Evolutionary conservation across 2,797 vertebrate species (phyloP), one percentile per base, ranked within the genome.

Genomic region (Muscicapa striata): DNA sequence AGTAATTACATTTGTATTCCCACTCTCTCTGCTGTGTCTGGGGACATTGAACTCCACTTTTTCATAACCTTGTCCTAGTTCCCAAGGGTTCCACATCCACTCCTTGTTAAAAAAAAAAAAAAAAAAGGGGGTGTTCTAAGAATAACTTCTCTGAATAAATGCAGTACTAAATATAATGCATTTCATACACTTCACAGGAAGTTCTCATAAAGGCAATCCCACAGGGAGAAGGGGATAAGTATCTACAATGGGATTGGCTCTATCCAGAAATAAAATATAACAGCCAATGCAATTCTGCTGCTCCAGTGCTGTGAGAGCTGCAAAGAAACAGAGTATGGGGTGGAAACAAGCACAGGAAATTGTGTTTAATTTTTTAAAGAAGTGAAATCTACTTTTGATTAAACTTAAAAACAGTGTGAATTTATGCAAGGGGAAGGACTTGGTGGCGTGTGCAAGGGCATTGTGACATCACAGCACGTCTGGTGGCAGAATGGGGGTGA

Each of bases 371-470:
- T 41, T 20, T 22, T 55, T 10, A n/a, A 61, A 23, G 11, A 15
- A 48, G 27, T 9, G 34, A 52, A 9, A n/a, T 0, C 4, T 0
- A 17, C 16, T 67, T 82, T 15, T 48, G 17, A 57, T 0, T 2
- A 40, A 34, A 32, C 6, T 30, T 14, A 4, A 49, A 26, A 38
- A 1, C 2, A 12, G 3, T 0, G 26, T 41, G 34, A 3, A 32
- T 4, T 36, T 1, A 0, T 1, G 1, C 2, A 45, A 11, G 43
- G 62, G 70, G 3, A 19, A 45, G 20, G 27, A 1, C 29, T 2
- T 0, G 20, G 30, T 9, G 4, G 8, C 1, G n/a, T 15, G 55
- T 16, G 26, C 21, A 0, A 24, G 48, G 67, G 27, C 54, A 22
- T 0, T 70, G 87, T 84, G 87, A 83, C 79, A 70, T 26, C 79